phyloP scores from a whole-genome alignment of 2,113 vertebrate species.

The Synchiropus splendidus region DNA sequence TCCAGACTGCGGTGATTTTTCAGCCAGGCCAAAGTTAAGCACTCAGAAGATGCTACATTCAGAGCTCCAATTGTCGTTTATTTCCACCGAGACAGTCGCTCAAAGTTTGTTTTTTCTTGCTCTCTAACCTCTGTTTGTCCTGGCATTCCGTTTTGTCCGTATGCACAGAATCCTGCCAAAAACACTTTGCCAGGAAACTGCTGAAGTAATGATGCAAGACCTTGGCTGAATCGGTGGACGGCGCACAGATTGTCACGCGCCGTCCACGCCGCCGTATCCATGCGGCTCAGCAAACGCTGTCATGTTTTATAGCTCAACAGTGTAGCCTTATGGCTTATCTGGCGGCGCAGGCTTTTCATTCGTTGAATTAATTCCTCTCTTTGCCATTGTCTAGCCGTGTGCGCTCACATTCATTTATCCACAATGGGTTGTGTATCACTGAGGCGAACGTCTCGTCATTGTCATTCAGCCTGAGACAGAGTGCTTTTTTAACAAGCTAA shows the following conservation, averaged over 20 bases:
- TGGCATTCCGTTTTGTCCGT: constrained; percentile 27
- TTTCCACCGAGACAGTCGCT: too few relatives aligned
- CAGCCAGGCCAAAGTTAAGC: too few relatives aligned
- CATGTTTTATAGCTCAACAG: constrained; percentile 34
- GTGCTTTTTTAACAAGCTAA: constrained; percentile 54
- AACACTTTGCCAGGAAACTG: constrained; percentile 30
- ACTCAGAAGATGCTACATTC: neutral
- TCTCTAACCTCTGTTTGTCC: constrained; percentile 32
- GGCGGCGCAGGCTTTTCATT: constrained; percentile 47
- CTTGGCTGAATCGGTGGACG: constrained; percentile 32
- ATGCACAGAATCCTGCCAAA: constrained; percentile 28
- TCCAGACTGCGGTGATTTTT: too few relatives aligned
- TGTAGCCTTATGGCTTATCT: constrained; percentile 46
- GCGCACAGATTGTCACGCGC: constrained; percentile 28
- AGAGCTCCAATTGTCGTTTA: too few relatives aligned
- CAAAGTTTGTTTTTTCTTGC: neutral
- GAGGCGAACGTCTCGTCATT: constrained; percentile 47
- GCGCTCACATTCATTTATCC: constrained; percentile 58
- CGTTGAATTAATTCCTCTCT: constrained; percentile 43
- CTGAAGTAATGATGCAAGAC: constrained; percentile 54
- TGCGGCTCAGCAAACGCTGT: constrained; percentile 13
- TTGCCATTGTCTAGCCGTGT: constrained; percentile 51
- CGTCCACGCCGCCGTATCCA: constrained; percentile 18
- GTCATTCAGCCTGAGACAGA: constrained; percentile 55
- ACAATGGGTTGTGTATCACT: constrained; percentile 38